phyloP scores from a whole-genome alignment of 2,888 invertebrate genomes.

The Prosopocoilus inquinatus region DNA sequence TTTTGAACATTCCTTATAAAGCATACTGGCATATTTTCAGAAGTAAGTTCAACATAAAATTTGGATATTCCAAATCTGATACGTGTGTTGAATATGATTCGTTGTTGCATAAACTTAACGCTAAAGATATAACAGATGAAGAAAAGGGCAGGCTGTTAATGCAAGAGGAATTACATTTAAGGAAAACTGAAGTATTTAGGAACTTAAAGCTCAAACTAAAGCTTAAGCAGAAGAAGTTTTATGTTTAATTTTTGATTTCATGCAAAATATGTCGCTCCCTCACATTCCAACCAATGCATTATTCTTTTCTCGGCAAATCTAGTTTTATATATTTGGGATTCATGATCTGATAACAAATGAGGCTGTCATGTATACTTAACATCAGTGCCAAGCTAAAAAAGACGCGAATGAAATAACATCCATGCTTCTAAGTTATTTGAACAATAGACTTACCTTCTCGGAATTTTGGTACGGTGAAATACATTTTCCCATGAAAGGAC shows the following conservation, averaged over 20 bases:
- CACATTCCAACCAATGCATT: no score
- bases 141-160: not conserved
- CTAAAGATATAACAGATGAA: not conserved
- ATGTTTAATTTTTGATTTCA: not conserved
- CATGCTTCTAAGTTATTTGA: not conserved
- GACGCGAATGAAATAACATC: not conserved
- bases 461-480: no score
- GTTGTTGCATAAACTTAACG: no score
- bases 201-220: not conserved
- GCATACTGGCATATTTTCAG: not conserved
- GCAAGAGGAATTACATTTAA: not conserved
- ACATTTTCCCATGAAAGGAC: not conserved
- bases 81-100: no score
- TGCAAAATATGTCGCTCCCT: not conserved
- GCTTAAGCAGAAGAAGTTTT: not conserved
- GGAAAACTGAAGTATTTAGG: not conserved
- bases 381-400: not conserved
- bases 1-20: not conserved
- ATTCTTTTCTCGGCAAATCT: not conserved
- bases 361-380: not conserved
- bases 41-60: not conserved
- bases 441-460: not conserved
- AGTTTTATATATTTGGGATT: conserved; percentile 1
- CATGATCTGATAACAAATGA: not conserved
- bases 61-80: not conserved